Base-by-base conservation (phyloP, 2,797 vertebrate species). In the Helarctos malayanus region DNA sequence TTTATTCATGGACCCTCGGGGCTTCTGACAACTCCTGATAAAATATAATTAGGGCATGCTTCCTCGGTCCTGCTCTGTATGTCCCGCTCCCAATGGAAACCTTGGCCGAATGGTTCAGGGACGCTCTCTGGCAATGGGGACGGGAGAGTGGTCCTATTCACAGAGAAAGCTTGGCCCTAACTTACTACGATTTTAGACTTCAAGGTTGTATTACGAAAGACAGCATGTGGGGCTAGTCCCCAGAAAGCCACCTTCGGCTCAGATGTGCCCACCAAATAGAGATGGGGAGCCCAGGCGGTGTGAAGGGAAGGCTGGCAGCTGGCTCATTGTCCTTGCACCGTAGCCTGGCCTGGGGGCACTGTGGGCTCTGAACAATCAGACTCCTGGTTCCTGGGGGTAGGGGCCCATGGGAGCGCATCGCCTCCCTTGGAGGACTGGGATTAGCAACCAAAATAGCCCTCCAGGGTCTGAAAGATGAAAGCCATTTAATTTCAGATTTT, bases 101-200 rank as follows among this genome's bases (percentile, higher is more conserved):
- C 45, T 92, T 65, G 63, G 45, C 54, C 13, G 25, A 1, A 13
- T 89, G 71, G 73, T n/a, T 88, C 27, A 32, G 16, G 6, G 38
- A 8, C 41, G 9, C 49, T 49, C 0, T 52, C 61, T 65, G n/a
- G 12, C 23, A 8, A 7, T 0, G 9, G 27, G 47, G 3, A 0
- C 9, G 32, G 12, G 8, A 13, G 15, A 38, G 45, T 11, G 12
- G 89, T 35, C 56, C 4, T 54, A 79, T 63, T 89, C 79, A 38
- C 14, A 95, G 38, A 52, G 49, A 49, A 57, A 68, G 18, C 27
- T 89, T 85, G 59, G 47, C 23, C 54, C 16, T 80, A 49, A 87
- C 3, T 83, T 92, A 63, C 11, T 89, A 14, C 52, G 54, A 21
- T 82, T 91, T 91, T 47, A 69, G 29, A 88, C 29, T n/a, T 25